phyloP scores from a whole-genome alignment of 2,113 vertebrate genomes.

The Garra rufa region DNA sequence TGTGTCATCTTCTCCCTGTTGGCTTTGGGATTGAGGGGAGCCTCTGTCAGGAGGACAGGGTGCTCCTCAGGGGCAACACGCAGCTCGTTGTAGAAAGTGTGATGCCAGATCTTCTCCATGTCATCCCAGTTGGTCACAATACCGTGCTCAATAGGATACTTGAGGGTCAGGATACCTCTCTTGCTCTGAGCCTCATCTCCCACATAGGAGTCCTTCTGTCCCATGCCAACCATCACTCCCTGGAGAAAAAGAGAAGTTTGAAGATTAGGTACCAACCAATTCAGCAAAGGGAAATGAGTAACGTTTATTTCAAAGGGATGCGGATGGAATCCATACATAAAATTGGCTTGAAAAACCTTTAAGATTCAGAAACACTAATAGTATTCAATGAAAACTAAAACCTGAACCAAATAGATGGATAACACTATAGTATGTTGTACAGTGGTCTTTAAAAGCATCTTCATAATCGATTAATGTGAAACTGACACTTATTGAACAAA shows the following conservation, averaged over 20 bases:
- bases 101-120: constrained; percentile 99
- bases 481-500: no score
- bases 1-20: constrained; percentile 99
- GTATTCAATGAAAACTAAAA: no score
- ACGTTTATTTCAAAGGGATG: neutral
- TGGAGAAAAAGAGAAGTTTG: constrained; percentile 57
- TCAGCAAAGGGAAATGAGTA: neutral
- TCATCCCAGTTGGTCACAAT: constrained; percentile 99
- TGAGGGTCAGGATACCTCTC: constrained; percentile 96
- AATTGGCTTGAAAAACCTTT: neutral
- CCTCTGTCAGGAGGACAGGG: constrained; percentile 95
- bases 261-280: neutral
- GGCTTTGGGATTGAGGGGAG: constrained; percentile 94
- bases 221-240: constrained; percentile 99
- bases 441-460: no score
- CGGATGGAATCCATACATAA: neutral
- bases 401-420: no score
- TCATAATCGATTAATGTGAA: no score
- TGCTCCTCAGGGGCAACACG: constrained; percentile 97
- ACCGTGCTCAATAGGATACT: constrained; percentile 97
- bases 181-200: constrained; percentile 99
- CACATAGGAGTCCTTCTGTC: constrained; percentile 97
- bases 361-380: neutral
- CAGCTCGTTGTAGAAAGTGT: constrained; percentile 99
- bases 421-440: no score